A percentile compares a stretch with the other conserved stretches of the same genome.
These are phyloP conservation scores for Plodia interpunctella DNA, from an alignment of 1,140 invertebrate species.

Conservation along the genomic window DNA sequence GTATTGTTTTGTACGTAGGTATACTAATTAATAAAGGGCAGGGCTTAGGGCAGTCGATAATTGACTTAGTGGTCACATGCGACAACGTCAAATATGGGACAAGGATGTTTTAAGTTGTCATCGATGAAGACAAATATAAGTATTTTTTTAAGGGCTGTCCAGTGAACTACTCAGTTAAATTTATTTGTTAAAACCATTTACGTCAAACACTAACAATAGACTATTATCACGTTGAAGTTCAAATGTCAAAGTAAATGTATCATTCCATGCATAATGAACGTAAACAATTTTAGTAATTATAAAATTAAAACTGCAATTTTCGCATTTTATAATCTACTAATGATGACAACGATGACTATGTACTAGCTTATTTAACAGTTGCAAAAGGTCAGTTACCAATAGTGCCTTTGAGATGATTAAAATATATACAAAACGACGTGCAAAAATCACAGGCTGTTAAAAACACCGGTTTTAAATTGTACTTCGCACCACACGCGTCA, in stretches of 20 bases:
- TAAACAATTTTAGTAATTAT: too few relatives aligned
- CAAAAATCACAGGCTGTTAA: not conserved
- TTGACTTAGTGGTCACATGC: not conserved
- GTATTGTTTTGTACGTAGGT: slow-evolving; percentile 1
- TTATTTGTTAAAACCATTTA: too few relatives aligned
- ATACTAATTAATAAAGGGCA: slow-evolving; percentile 23
- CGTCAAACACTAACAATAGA: not conserved
- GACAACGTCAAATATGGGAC: not conserved
- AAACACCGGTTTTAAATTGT: not conserved
- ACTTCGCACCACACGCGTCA: not conserved
- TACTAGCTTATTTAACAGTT: not conserved
- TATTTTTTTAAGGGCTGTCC: too few relatives aligned
- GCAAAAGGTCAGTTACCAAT: not conserved
- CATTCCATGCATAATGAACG: not conserved
- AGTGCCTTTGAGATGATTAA: not conserved
- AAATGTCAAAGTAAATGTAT: not conserved
- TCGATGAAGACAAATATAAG: not conserved
- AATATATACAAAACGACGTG: not conserved
- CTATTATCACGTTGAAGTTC: not conserved
- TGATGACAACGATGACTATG: not conserved
- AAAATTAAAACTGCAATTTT: too few relatives aligned
- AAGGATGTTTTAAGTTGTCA: not conserved
- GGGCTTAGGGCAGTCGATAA: slow-evolving; percentile 4
- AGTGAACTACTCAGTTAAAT: too few relatives aligned
- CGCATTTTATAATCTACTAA: too few relatives aligned